phyloP scores from a whole-genome alignment of 2,797 vertebrate genomes.

The Ceyx erithaca region DNA sequence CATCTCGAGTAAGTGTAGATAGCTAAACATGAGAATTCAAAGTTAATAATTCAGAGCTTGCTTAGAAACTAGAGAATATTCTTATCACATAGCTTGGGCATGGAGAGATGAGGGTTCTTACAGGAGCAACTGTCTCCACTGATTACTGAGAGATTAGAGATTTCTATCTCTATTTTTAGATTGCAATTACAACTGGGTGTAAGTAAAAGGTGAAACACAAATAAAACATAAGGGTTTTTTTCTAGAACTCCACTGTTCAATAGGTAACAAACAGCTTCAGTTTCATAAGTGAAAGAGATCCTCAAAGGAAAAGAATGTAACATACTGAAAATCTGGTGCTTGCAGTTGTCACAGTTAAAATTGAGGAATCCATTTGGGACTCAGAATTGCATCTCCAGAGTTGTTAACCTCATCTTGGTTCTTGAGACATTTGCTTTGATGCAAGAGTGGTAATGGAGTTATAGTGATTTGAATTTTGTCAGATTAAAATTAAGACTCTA shows the following conservation, averaged over 20 bases:
- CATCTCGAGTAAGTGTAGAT: neutral
- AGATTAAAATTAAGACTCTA: neutral
- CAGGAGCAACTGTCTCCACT: neutral
- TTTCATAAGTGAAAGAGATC: neutral
- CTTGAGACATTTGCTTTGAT: neutral
- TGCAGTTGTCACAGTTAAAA: neutral
- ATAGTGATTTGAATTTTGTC: neutral
- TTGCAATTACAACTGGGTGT: neutral
- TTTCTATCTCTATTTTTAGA: neutral
- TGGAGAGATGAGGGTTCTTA: neutral
- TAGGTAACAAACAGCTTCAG: neutral
- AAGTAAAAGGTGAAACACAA: neutral
- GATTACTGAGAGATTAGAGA: neutral
- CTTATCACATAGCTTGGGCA: neutral
- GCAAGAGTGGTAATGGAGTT: neutral
- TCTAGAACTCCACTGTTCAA: neutral
- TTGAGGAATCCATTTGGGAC: neutral
- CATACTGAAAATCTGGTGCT: neutral
- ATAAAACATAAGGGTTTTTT: neutral
- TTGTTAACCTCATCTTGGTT: neutral
- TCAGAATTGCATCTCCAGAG: neutral
- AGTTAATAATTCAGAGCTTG: neutral
- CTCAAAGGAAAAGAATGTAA: neutral
- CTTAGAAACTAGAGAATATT: neutral
- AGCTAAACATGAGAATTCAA: neutral